Conservation (phyloP, 2,888 invertebrate species). For the Leucophora obtusa region DNA sequence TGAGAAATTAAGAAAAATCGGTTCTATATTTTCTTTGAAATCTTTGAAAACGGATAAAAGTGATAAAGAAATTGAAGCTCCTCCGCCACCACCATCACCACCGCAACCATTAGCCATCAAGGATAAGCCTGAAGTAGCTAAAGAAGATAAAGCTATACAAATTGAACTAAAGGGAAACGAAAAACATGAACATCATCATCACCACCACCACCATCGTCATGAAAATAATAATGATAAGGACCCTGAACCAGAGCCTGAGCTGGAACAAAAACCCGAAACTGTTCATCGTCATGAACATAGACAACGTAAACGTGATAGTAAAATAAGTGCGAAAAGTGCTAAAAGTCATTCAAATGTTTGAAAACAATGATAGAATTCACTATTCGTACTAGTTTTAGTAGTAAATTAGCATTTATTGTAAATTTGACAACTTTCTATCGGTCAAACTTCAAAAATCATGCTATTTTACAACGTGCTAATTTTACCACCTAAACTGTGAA, state of each 20-base stretch:
- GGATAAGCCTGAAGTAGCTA: conserved; percentile 11
- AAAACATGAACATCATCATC: conserved; percentile 34
- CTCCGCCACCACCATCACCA: neutral
- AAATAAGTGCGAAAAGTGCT: conserved; percentile 52
- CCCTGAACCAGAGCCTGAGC: conserved; percentile 39
- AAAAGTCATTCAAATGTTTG: conserved; percentile 53
- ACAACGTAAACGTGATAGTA: conserved; percentile 55
- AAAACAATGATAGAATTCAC: too few relatives aligned
- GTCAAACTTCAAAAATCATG: too few relatives aligned
- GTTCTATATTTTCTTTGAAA: conserved; percentile 76
- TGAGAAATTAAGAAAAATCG: conserved; percentile 73
- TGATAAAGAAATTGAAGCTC: conserved; percentile 61
- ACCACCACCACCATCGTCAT: conserved; percentile 37
- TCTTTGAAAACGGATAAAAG: conserved; percentile 68
- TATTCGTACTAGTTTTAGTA: too few relatives aligned
- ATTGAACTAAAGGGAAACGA: conserved; percentile 34
- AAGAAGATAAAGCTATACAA: conserved; percentile 66
- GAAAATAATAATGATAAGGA: conserved; percentile 9
- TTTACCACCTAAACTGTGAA: too few relatives aligned
- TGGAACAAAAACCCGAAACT: conserved; percentile 56
- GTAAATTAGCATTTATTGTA: too few relatives aligned
- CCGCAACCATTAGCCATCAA: neutral
- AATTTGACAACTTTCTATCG: too few relatives aligned
- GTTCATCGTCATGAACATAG: conserved; percentile 60
- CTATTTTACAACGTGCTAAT: too few relatives aligned